Conservation (phyloP, 2,888 invertebrate genomes). For the Lathronympha strigana region DNA sequence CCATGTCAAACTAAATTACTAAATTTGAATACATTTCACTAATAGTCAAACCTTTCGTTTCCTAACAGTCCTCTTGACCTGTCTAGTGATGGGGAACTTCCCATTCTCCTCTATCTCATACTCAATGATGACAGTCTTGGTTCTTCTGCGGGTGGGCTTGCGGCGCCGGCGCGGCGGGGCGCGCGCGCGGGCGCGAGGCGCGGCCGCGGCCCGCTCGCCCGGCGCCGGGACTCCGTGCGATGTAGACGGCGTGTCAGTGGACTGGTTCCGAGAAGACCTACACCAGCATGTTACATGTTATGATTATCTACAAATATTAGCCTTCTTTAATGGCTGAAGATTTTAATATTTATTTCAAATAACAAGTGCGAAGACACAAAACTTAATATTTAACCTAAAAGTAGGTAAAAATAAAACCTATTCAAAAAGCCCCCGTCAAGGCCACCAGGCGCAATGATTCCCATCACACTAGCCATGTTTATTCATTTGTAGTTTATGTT, state of each 20-base stretch:
- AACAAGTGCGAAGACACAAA: no score
- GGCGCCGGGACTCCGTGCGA: conserved; percentile 19
- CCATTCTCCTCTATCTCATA: conserved; percentile 87
- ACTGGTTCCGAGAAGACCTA: conserved; percentile 49
- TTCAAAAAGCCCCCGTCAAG: no score
- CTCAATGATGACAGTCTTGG: conserved; percentile 86
- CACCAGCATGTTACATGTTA: conserved; percentile 17
- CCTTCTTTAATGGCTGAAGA: no score
- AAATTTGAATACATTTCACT: neutral
- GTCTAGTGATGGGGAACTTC: conserved; percentile 84
- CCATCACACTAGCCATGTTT: no score
- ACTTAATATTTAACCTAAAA: no score
- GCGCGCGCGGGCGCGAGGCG: conserved; percentile 41
- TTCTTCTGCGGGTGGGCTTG: conserved; percentile 68
- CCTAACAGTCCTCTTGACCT: conserved; percentile 70
- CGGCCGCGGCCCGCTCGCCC: conserved; percentile 37
- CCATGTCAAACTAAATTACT: neutral
- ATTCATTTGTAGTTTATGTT: no score
- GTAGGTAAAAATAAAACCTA: no score
- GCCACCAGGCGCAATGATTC: no score
- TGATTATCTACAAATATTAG: no score
- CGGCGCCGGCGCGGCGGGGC: conserved; percentile 50
- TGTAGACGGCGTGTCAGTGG: conserved; percentile 42
- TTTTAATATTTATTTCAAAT: no score
- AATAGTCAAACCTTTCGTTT: conserved; percentile 63